These are phyloP conservation scores for Sebastes ruberrimus DNA, from an alignment of 2,797 vertebrate species.

Conservation along the genomic window DNA sequence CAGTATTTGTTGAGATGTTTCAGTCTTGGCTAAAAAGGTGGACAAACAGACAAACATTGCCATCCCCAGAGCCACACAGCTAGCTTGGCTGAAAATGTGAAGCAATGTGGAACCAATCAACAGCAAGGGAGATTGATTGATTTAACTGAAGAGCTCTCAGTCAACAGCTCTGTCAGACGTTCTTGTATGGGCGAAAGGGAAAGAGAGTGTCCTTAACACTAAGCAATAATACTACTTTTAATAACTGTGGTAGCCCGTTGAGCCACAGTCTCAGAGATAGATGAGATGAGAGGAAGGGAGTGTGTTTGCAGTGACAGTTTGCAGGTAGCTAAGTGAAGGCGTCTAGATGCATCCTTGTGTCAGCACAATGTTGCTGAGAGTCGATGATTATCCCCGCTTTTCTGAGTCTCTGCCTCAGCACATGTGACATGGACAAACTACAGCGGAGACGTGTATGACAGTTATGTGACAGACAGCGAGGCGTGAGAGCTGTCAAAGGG, in stretches of 20 bases:
- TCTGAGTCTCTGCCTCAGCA: constrained; percentile 52
- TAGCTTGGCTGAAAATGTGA: neutral
- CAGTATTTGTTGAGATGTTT: neutral
- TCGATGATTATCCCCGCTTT: constrained; percentile 48
- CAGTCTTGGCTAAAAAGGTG: neutral
- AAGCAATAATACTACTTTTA: neutral
- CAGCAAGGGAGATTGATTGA: neutral
- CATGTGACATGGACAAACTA: constrained; percentile 52
- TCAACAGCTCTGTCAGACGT: neutral
- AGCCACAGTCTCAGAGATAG: neutral
- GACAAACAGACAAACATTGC: neutral
- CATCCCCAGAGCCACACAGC: neutral
- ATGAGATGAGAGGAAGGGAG: neutral
- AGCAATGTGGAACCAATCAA: neutral
- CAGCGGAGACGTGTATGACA: constrained; percentile 49
- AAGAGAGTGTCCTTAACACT: neutral
- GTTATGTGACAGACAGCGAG: constrained; percentile 40
- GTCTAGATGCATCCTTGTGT: constrained; percentile 16
- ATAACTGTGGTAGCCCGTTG: neutral
- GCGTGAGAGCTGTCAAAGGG: constrained; percentile 35
- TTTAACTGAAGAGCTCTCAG: neutral
- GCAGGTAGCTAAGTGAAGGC: constrained; percentile 15
- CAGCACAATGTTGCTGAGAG: constrained; percentile 35
- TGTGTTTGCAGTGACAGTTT: constrained; percentile 12
- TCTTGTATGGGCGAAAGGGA: neutral